These are phyloP conservation scores for Australoheros facetus DNA, from an alignment of 2,797 vertebrate species.

Conservation along the genomic window DNA sequence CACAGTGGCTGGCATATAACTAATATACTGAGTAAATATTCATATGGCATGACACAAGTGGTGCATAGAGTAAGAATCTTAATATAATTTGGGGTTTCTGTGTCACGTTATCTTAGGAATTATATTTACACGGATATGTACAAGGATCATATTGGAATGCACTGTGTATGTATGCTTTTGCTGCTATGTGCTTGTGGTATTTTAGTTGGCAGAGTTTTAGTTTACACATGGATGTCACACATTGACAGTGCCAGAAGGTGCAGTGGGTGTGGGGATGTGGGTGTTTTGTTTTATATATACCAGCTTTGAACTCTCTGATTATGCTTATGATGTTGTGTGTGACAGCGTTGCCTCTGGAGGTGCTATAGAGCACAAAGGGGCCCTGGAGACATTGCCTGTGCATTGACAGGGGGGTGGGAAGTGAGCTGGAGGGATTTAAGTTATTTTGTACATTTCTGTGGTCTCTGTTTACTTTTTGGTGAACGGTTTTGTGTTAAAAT, in stretches of 20 bases:
- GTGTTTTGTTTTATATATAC: slow-evolving; percentile 74
- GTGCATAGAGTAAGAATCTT: slow-evolving; percentile 18
- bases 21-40: slow-evolving; percentile 41
- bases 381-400: slow-evolving; percentile 39
- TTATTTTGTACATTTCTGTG: not conserved
- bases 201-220: slow-evolving; percentile 44
- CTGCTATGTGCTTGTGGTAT: slow-evolving; percentile 26
- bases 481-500: not conserved
- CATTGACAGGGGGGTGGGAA: slow-evolving; percentile 1
- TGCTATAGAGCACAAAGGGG: slow-evolving; percentile 42
- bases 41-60: slow-evolving; percentile 23
- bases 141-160: slow-evolving; percentile 26
- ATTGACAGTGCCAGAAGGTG: slow-evolving; percentile 67
- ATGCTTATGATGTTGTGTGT: slow-evolving; percentile 73
- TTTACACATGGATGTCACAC: slow-evolving; percentile 65
- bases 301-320: slow-evolving; percentile 71
- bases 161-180: slow-evolving; percentile 11
- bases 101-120: slow-evolving; percentile 35
- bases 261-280: slow-evolving; percentile 73
- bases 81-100: slow-evolving; percentile 17
- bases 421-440: not conserved
- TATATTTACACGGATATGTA: slow-evolving; percentile 41
- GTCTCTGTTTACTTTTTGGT: slow-evolving; percentile 4
- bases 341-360: slow-evolving; percentile 70
- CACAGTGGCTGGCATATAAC: slow-evolving; percentile 35